Evolutionary conservation across 2,888 invertebrate species (phyloP), one percentile per base, ranked within the genome.

Genomic region (Ganaspis brasiliensis): DNA sequence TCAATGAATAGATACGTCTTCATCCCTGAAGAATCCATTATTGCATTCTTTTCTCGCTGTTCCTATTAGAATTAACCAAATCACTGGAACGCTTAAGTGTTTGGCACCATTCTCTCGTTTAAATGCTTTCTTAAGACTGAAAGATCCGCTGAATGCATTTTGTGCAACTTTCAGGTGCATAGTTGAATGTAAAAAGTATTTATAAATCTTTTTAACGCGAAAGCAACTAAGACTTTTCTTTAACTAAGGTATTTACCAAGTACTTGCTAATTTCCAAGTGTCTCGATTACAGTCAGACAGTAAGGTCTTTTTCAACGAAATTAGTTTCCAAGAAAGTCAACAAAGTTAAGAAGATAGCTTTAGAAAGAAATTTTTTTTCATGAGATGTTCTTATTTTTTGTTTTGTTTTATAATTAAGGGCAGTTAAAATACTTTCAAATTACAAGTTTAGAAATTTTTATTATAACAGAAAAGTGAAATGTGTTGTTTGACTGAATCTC

Each of bases 231-330:
- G 31, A 16, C 19, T 61, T 16, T 59, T 31, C 31, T 59, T 21
- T 55, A 55, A 16, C 2, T 12, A 12, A 45, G 24, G 72, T 52
- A 72, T 35, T 72, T 37, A 71, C 19, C 35, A 37, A 37, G 35
- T 63, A 72, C 55, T 37, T 73, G 77, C 77, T 81, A 81, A 86
- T 83, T 82, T 82, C 81, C 81, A 75, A 84, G 80, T 77, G 73
- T 75, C 71, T 77, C 78, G 81, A 83, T 82, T 79, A 81, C 73
- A 76, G 45, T 56, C 61, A 21, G 82, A 81, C 79, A 78, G 81
- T 73, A 35, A 49, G 24, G n/a, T 12, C n/a, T 2, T 14, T 37
- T 24, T 24, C 9, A 61, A 37, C 8, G 19, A 16, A 61, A 37
- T 61, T 61, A 12, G 37, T 61, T 61, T 35, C 9, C 19, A 3